phyloP scores from a whole-genome alignment of 2,888 invertebrate genomes.

The Sphaerophoria taeniata region DNA sequence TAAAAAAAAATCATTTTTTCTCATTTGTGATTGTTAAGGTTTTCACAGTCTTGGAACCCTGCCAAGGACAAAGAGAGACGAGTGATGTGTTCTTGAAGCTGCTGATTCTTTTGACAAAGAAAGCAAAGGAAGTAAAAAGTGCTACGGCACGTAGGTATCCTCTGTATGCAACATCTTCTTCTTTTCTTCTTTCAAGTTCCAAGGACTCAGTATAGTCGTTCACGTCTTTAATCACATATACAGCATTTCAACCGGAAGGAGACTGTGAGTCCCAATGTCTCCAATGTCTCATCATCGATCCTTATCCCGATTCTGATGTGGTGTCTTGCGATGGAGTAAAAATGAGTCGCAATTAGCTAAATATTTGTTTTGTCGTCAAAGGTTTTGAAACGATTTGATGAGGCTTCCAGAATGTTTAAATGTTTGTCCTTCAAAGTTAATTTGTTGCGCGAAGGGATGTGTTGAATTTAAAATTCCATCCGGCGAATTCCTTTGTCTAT shows the following conservation, averaged over 20 bases:
- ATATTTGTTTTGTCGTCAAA: conserved; percentile 50
- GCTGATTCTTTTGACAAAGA: conserved; percentile 58
- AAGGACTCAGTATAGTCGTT: conserved; percentile 55
- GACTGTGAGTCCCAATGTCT: not conserved
- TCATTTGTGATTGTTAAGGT: no score
- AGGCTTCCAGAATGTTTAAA: conserved; percentile 12
- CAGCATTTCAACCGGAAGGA: conserved; percentile 62
- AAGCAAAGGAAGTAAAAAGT: conserved; percentile 49
- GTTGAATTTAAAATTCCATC: conserved; percentile 39
- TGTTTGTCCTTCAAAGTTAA: conserved; percentile 39
- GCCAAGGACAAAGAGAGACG: conserved; percentile 17
- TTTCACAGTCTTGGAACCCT: conserved; percentile 33
- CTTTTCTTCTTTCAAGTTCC: conserved; percentile 39
- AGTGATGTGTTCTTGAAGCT: conserved; percentile 45
- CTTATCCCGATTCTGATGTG: conserved; percentile 2
- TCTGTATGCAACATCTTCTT: conserved; percentile 20
- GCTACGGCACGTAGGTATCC: conserved; percentile 65
- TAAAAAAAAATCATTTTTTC: no score
- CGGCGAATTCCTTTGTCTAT: conserved; percentile 34
- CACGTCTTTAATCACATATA: conserved; percentile 67
- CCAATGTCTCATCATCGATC: not conserved
- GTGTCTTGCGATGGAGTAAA: conserved; percentile 25
- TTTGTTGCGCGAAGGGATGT: conserved; percentile 37
- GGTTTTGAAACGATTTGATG: conserved; percentile 17
- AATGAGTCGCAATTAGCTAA: conserved; percentile 62